phyloP scores from a whole-genome alignment of 2,888 invertebrate species.

The Bibio marci region DNA sequence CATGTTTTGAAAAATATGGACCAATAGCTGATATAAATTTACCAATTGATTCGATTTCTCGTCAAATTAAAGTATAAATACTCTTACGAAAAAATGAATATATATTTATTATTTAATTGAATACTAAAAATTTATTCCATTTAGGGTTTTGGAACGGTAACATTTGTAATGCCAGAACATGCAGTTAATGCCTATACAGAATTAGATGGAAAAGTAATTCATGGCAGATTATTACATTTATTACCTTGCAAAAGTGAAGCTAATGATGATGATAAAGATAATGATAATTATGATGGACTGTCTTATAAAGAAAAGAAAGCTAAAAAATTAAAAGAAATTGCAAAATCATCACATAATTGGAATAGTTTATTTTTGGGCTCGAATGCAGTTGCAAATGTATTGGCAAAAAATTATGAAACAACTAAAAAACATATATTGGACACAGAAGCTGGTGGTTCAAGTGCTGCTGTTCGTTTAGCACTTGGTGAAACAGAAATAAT shows the following conservation, averaged over 20 bases:
- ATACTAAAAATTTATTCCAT: too few relatives aligned
- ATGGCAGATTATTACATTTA: constrained; percentile 86
- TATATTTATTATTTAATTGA: too few relatives aligned
- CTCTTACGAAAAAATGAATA: too few relatives aligned
- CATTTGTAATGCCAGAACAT: constrained; percentile 88
- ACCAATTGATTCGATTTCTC: constrained; percentile 67
- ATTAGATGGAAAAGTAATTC: constrained; percentile 79
- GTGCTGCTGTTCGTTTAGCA: constrained; percentile 84
- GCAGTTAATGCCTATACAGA: constrained; percentile 76
- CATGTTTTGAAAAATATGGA: constrained; percentile 71
- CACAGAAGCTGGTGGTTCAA: constrained; percentile 36
- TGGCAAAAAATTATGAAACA: constrained; percentile 67
- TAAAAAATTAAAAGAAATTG: constrained; percentile 53
- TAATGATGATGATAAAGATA: constrained; percentile 31
- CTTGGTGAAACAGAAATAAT: constrained; percentile 94
- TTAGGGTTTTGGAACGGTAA: constrained; percentile 74
- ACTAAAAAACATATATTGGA: constrained; percentile 55
- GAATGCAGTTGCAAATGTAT: constrained; percentile 83
- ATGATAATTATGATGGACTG: constrained; percentile 33
- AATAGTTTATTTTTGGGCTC: constrained; percentile 86
- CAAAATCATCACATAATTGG: constrained; percentile 81
- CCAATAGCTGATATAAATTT: constrained; percentile 73
- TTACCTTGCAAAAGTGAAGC: constrained; percentile 65
- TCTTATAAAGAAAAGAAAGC: constrained; percentile 73
- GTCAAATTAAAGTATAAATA: constrained; percentile 47